A percentile compares a stretch with the other conserved stretches of the same genome.
Conservation (phyloP, 2,797 vertebrate species). For the Ctenopoma kingsleyae region DNA sequence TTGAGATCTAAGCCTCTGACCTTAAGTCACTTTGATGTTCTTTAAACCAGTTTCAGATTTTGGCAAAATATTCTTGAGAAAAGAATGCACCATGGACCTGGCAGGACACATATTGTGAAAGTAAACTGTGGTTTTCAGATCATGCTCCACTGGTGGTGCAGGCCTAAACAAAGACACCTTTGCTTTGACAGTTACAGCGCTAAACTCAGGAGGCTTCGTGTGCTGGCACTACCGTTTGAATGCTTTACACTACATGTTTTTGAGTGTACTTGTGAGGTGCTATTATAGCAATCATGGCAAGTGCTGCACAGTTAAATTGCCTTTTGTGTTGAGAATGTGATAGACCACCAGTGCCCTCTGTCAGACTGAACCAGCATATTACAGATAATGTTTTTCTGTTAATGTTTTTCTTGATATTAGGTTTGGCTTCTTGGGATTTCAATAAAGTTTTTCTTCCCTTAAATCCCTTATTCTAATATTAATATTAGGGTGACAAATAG, state of each 20-base stretch:
- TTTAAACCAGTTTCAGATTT: neutral
- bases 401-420: neutral
- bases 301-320: conserved; percentile 23
- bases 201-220: conserved; percentile 2
- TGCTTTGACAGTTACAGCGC: neutral
- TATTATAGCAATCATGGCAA: conserved; percentile 16
- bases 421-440: neutral
- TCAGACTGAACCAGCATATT: conserved; percentile 56
- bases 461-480: too few species aligned
- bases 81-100: neutral
- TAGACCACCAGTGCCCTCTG: conserved; percentile 84
- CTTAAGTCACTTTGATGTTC: neutral
- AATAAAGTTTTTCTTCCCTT: neutral
- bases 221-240: neutral
- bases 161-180: conserved; percentile 2
- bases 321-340: conserved; percentile 32
- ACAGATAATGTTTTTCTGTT: conserved; percentile 6
- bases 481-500: too few species aligned
- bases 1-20: conserved; percentile 12
- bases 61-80: neutral
- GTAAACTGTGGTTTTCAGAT: neutral
- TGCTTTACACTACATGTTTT: neutral
- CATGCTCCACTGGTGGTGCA: neutral
- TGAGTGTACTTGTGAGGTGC: conserved; percentile 10
- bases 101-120: conserved; percentile 5